phyloP scores from a whole-genome alignment of 2,797 vertebrate genomes.

The Falco cherrug region DNA sequence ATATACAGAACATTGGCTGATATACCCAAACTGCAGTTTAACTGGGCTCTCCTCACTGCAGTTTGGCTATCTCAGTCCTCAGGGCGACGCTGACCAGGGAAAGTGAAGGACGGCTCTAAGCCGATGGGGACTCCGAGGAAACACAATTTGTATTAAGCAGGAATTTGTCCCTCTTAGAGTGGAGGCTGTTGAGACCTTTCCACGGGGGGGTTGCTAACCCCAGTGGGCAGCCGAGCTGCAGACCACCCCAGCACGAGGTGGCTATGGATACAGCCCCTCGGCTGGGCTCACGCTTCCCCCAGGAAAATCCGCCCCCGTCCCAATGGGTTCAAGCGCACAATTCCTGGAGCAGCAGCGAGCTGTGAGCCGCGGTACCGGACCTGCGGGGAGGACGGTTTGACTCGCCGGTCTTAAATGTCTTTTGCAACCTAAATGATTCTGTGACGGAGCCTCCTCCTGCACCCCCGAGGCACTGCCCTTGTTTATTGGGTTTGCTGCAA shows the following conservation, averaged over 20 bases:
- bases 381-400: too few relatives aligned
- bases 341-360: background rate
- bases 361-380: background rate
- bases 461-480: background rate
- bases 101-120: background rate
- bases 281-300: background rate
- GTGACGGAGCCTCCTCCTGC: background rate
- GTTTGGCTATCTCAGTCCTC: background rate
- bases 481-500: too few relatives aligned
- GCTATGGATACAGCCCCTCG: background rate
- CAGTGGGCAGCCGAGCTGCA: rapidly evolving
- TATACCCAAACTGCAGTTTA: background rate
- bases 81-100: background rate
- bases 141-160: background rate
- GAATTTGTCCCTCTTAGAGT: background rate
- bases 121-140: background rate
- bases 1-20: background rate
- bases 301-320: background rate
- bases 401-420: too few relatives aligned
- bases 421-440: too few relatives aligned
- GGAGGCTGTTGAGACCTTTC: background rate
- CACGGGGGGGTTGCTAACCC: rapidly evolving
- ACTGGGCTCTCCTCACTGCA: background rate
- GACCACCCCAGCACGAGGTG: rapidly evolving
- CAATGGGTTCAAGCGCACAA: background rate